Percentiles rank a stretch among this genome's conserved stretches.
Evolutionary conservation across 2,888 invertebrate genomes (phyloP).

Genomic region (Philereme transversata): DNA sequence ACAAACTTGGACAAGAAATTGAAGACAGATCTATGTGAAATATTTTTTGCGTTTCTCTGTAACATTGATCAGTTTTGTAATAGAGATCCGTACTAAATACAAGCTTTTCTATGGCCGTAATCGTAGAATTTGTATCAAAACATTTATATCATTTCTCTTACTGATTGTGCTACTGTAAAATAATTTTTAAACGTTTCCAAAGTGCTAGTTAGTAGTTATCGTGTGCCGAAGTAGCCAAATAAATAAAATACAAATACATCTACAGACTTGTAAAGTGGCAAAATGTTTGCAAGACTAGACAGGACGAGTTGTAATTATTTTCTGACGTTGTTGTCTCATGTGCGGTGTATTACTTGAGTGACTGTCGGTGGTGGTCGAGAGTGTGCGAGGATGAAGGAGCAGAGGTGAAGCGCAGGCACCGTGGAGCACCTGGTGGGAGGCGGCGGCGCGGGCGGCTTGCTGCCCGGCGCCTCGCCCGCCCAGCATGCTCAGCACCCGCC

Average conservation of each 20-base stretch:
- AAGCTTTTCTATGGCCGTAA: constrained; percentile 48
- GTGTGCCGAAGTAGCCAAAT: constrained; percentile 27
- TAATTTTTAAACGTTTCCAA: constrained; percentile 42
- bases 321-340: constrained; percentile 64
- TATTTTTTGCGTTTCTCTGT: constrained; percentile 8
- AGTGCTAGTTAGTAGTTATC: constrained; percentile 36
- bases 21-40: constrained; percentile 21
- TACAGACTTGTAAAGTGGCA: constrained; percentile 50
- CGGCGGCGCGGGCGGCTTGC: constrained; percentile 87
- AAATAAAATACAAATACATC: constrained; percentile 25
- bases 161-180: constrained; percentile 45
- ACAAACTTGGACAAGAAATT: constrained; percentile 30
- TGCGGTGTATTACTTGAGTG: constrained; percentile 72
- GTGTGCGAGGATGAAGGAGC: constrained; percentile 58
- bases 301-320: constrained; percentile 71
- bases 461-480: constrained; percentile 85
- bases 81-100: constrained; percentile 3
- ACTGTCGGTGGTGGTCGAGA: constrained; percentile 44
- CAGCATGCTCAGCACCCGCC: constrained; percentile 78
- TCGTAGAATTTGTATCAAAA: constrained; percentile 68
- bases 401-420: constrained; percentile 72
- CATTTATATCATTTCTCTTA: constrained; percentile 54
- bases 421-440: constrained; percentile 92
- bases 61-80: constrained; percentile 5
- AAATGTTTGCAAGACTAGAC: constrained; percentile 68